A percentile compares a stretch with the other conserved stretches of the same genome.
Evolutionary conservation across 2,797 vertebrate species (phyloP).

Genomic region (Sebastes minor): DNA sequence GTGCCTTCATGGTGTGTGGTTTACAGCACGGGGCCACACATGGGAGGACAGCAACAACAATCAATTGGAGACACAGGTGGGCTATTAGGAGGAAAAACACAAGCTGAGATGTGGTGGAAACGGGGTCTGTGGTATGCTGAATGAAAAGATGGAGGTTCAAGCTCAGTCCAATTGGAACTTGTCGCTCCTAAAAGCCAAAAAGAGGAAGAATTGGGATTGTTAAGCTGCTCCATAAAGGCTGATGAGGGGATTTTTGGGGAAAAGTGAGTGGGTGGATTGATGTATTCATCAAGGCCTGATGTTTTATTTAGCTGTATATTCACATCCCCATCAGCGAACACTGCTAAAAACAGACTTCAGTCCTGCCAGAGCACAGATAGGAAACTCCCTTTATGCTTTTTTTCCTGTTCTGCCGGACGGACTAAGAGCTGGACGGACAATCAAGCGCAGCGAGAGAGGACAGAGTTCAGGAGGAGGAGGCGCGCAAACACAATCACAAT

Average conservation of each 20-base stretch:
- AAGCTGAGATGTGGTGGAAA: constrained; percentile 31
- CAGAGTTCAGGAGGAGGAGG: constrained; percentile 18
- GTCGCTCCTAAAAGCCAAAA: constrained; percentile 29
- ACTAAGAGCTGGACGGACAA: constrained; percentile 50
- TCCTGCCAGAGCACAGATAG: constrained; percentile 41
- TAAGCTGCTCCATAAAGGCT: neutral
- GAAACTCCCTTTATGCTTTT: constrained; percentile 58
- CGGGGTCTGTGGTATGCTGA: constrained; percentile 14
- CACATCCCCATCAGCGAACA: constrained; percentile 27
- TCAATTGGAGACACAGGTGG: constrained; percentile 64
- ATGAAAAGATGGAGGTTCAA: neutral
- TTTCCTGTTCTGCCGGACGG: constrained; percentile 62
- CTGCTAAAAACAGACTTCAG: constrained; percentile 56
- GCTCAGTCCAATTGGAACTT: constrained; percentile 23
- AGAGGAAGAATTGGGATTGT: neutral
- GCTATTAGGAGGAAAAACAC: constrained; percentile 47
- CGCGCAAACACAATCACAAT: constrained; percentile 34
- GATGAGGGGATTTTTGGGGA: constrained; percentile 24
- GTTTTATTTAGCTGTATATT: constrained; percentile 47
- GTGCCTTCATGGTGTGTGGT: constrained; percentile 68
- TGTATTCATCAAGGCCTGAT: constrained; percentile 31
- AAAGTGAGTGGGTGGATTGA: constrained; percentile 28
- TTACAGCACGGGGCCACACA: constrained; percentile 74
- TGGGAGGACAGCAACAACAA: constrained; percentile 52
- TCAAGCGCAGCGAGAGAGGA: neutral